phyloP scores from a whole-genome alignment of 2,888 invertebrate genomes.

The Drosophila leonis region DNA sequence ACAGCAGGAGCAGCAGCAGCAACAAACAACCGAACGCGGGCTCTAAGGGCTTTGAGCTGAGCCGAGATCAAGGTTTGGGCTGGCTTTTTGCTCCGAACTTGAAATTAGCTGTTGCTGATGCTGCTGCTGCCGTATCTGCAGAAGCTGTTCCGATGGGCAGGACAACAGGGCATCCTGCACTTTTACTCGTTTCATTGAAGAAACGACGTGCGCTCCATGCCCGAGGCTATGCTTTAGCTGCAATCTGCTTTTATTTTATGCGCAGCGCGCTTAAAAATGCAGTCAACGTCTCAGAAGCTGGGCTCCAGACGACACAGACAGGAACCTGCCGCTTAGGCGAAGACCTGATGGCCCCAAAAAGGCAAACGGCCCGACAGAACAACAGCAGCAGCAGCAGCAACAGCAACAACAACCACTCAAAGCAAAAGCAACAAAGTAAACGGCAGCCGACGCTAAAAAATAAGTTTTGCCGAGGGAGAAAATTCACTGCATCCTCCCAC shows the following conservation, averaged over 20 bases:
- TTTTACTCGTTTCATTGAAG: constrained; percentile 79
- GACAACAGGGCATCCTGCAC: constrained; percentile 81
- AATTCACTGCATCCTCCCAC: constrained; percentile 84
- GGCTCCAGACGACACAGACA: constrained; percentile 66
- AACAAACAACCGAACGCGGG: constrained; percentile 15
- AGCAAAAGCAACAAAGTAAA: constrained; percentile 42
- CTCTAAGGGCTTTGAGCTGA: constrained; percentile 19
- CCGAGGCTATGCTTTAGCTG: constrained; percentile 51
- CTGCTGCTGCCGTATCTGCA: constrained; percentile 84
- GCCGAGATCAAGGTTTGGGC: constrained; percentile 21
- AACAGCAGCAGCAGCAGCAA: constrained; percentile 42
- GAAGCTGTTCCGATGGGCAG: constrained; percentile 82
- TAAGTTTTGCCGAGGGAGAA: constrained; percentile 68
- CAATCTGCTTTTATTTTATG: constrained; percentile 81
- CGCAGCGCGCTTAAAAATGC: constrained; percentile 80
- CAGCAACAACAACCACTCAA: constrained; percentile 30
- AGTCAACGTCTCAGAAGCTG: constrained; percentile 71
- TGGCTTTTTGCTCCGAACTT: constrained; percentile 37
- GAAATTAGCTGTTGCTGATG: constrained; percentile 82
- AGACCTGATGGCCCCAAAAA: constrained; percentile 80
- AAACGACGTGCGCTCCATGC: constrained; percentile 62
- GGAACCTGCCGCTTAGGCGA: constrained; percentile 81
- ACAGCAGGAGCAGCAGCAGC: constrained; percentile 21
- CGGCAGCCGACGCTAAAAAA: constrained; percentile 57
- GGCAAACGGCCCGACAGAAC: constrained; percentile 76